A percentile compares a stretch with the other conserved stretches of the same genome.
These are phyloP conservation scores for Parapristionchus giblindavisi DNA, from an alignment of 2,888 invertebrate genomes.

Conservation along the genomic window DNA sequence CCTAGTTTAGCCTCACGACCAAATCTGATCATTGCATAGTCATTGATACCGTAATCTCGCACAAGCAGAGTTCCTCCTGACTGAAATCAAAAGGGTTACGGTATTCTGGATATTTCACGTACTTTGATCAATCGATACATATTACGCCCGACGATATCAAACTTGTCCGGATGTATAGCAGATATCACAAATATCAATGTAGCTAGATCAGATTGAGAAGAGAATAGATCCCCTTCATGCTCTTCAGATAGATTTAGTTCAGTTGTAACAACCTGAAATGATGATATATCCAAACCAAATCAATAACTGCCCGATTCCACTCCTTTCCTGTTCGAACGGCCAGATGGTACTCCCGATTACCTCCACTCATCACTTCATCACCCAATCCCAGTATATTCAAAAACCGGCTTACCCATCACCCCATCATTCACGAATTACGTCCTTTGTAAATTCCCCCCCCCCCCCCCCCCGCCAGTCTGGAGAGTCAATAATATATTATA, in stretches of 20 bases:
- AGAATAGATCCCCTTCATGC: not conserved
- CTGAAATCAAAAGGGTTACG: constrained; percentile 39
- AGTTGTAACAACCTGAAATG: constrained; percentile 16
- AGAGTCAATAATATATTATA: too few relatives aligned
- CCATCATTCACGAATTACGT: too few relatives aligned
- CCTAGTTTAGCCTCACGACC: constrained; percentile 88
- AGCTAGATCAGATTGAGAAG: constrained; percentile 80
- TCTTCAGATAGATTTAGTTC: constrained; percentile 23
- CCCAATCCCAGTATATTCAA: too few relatives aligned
- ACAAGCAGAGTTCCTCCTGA: constrained; percentile 85
- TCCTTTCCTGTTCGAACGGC: too few relatives aligned
- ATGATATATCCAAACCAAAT: too few relatives aligned
- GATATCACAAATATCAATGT: constrained; percentile 94
- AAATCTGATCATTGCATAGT: constrained; percentile 94
- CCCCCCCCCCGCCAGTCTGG: too few relatives aligned
- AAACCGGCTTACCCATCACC: too few relatives aligned
- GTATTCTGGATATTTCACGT: constrained; percentile 1
- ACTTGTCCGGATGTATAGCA: constrained; percentile 88
- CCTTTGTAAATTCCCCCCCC: too few relatives aligned
- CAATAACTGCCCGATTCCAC: too few relatives aligned
- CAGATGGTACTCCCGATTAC: too few relatives aligned
- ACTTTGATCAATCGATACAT: constrained; percentile 74
- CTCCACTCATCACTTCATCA: too few relatives aligned
- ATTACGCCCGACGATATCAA: constrained; percentile 75
- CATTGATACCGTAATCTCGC: constrained; percentile 91